Conservation (phyloP, 2,888 invertebrate species). For the Parnassius mnemosyne region DNA sequence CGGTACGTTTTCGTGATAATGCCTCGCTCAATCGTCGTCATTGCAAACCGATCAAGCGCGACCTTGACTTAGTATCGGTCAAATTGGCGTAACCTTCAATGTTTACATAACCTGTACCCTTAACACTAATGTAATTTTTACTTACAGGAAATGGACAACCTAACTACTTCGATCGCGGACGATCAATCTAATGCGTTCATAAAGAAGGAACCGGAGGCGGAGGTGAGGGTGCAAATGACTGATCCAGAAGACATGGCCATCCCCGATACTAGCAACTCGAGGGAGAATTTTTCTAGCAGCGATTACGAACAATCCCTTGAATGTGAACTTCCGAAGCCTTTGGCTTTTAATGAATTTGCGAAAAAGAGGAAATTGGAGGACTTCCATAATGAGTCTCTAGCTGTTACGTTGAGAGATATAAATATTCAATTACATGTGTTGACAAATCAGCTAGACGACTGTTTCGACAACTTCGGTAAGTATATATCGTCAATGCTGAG, state of each 20-base stretch:
- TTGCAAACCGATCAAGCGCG: not conserved
- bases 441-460: slow-evolving; percentile 33
- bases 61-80: not conserved
- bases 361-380: not conserved
- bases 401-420: not conserved
- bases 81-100: not conserved
- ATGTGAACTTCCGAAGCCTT: not conserved
- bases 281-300: not conserved
- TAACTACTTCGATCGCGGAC: not conserved
- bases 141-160: not conserved
- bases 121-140: not conserved
- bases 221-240: slow-evolving; percentile 13
- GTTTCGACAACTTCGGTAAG: slow-evolving; percentile 47
- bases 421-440: not conserved
- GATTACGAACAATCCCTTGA: not conserved
- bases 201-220: slow-evolving; percentile 3
- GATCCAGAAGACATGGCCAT: slow-evolving; percentile 1
- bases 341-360: too few species aligned
- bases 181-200: not conserved
- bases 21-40: not conserved
- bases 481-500: slow-evolving; percentile 49
- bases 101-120: slow-evolving; percentile 1
- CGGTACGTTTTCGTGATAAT: not conserved
- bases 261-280: not conserved
- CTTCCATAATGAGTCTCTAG: not conserved